These are phyloP conservation scores for Ceratitis capitata DNA, from an alignment of 1,140 invertebrate genomes.

Conservation along the genomic window DNA sequence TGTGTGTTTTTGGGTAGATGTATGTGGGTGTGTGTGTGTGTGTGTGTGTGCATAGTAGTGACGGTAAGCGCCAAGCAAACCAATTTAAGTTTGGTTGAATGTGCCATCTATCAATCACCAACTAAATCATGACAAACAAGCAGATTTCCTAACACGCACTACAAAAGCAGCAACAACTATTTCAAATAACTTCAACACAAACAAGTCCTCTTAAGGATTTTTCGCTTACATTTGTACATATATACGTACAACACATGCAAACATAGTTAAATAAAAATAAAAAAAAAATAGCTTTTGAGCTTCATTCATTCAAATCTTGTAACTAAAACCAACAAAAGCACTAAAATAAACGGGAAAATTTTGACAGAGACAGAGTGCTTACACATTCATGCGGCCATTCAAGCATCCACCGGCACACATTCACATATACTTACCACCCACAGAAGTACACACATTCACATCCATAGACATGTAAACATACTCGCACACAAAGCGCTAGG, in stretches of 20 bases:
- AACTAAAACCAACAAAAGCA: not conserved
- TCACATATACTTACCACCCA: not conserved
- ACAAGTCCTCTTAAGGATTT: no score
- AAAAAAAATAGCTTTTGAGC: not conserved
- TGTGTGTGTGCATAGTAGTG: not conserved
- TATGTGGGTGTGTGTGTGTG: not conserved
- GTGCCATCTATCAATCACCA: not conserved
- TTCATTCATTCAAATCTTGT: not conserved
- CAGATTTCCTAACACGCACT: not conserved
- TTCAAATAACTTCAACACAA: not conserved
- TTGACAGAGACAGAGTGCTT: not conserved
- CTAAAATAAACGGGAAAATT: not conserved
- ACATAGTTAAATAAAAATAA: not conserved
- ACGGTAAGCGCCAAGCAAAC: not conserved
- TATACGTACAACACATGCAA: not conserved
- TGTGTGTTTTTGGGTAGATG: not conserved
- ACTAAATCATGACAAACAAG: not conserved
- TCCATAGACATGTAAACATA: not conserved
- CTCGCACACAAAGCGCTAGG: constrained; percentile 13
- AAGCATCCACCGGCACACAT: not conserved
- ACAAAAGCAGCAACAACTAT: not conserved
- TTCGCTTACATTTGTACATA: not conserved
- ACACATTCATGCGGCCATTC: not conserved
- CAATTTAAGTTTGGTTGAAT: not conserved
- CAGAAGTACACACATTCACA: constrained; percentile 4